Percentiles rank a stretch among this genome's conserved stretches.
phyloP scores from a whole-genome alignment of 2,888 invertebrate species.

The Leptopilina drosophilae region DNA sequence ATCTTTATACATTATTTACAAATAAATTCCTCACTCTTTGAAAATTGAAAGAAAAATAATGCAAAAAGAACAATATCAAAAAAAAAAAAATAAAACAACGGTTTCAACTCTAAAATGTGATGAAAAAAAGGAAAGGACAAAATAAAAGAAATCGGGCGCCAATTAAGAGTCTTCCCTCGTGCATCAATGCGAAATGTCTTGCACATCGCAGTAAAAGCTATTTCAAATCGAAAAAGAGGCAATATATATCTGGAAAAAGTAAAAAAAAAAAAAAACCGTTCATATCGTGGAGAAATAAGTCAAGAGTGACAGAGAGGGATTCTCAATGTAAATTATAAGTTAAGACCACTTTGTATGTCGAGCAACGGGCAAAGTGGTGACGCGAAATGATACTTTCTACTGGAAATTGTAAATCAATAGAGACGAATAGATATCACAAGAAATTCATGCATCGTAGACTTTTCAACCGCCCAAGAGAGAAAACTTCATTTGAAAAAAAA shows the following conservation, averaged over 20 bases:
- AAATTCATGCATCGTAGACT: not conserved
- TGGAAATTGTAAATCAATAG: constrained; percentile 33
- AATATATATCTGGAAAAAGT: not conserved
- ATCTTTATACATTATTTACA: too few relatives aligned
- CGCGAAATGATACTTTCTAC: constrained; percentile 59
- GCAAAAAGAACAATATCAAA: too few relatives aligned
- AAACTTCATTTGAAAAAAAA: not conserved
- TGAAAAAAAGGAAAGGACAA: not conserved
- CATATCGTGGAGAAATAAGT: not conserved
- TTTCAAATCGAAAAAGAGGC: constrained; percentile 43
- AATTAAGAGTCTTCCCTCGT: constrained; percentile 68
- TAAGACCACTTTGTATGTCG: constrained; percentile 62
- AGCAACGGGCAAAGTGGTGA: constrained; percentile 52
- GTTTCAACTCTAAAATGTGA: not conserved
- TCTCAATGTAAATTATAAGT: constrained; percentile 61
- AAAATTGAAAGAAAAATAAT: too few relatives aligned
- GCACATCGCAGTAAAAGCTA: constrained; percentile 22
- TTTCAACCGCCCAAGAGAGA: not conserved
- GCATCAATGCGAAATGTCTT: constrained; percentile 50
- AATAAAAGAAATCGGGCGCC: constrained; percentile 65
- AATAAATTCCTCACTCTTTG: too few relatives aligned
- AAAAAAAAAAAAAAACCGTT: not conserved
- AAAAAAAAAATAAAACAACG: not conserved
- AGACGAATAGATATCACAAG: constrained; percentile 33
- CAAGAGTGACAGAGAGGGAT: constrained; percentile 49